phyloP scores from a whole-genome alignment of 2,888 invertebrate species.

The Epiblema foenella region DNA sequence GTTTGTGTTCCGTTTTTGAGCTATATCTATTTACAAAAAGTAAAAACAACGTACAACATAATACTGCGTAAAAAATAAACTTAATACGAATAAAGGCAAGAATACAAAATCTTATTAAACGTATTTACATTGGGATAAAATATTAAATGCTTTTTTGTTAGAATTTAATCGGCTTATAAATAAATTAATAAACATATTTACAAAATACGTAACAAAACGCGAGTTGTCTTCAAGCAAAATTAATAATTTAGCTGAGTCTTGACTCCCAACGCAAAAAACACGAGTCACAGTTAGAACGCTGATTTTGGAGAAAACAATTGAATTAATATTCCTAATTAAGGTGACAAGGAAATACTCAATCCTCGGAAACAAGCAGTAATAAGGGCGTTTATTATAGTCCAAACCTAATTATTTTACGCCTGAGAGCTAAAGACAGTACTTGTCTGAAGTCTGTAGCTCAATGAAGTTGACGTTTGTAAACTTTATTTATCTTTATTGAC shows the following conservation, averaged over 20 bases:
- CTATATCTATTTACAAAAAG: conserved; percentile 42
- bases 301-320: background rate
- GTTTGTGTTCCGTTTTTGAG: conserved; percentile 38
- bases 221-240: conserved; percentile 7
- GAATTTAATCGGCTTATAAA: conserved; percentile 47
- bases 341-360: conserved; percentile 21
- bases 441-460: conserved; percentile 33
- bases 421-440: conserved; percentile 33
- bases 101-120: conserved; percentile 39
- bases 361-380: conserved; percentile 41
- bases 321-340: conserved; percentile 31
- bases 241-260: background rate
- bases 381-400: conserved; percentile 44
- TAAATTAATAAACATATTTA: conserved; percentile 45
- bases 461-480: background rate
- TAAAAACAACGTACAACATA: conserved; percentile 39
- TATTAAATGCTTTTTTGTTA: conserved; percentile 48
- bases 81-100: conserved; percentile 36
- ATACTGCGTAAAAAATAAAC: conserved; percentile 39
- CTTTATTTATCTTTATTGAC: background rate
- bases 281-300: background rate
- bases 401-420: conserved; percentile 40
- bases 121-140: conserved; percentile 40
- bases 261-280: background rate
- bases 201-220: conserved; percentile 42